A percentile compares a stretch with the other conserved stretches of the same genome.
These are phyloP conservation scores for Porites australiensis DNA, from an alignment of 64 coral and sea anemone genomes.

Conservation along the genomic window DNA sequence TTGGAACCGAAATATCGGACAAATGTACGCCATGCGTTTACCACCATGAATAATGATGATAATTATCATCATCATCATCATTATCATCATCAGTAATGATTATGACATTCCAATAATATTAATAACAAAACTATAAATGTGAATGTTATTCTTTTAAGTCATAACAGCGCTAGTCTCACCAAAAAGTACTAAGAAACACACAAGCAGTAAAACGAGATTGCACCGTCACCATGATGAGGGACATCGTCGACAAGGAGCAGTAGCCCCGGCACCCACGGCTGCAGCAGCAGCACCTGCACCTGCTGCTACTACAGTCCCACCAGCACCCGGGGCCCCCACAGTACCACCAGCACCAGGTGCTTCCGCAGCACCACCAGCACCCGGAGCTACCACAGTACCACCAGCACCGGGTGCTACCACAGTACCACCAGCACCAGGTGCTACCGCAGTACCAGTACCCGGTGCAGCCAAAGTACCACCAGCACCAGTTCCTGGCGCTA, in stretches of 20 bases:
- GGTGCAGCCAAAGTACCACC: not conserved
- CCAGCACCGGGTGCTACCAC: not conserved
- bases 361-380: not conserved
- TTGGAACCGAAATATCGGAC: too few species aligned
- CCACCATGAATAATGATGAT: too few species aligned
- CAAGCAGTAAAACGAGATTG: not conserved
- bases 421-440: not conserved
- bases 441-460: not conserved
- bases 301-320: not conserved
- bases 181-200: constrained; percentile 11
- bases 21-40: too few species aligned
- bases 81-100: too few species aligned
- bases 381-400: not conserved
- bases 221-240: constrained; percentile 5
- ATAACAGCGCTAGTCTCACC: not conserved
- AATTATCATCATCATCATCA: too few species aligned
- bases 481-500: not conserved
- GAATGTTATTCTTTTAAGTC: not conserved
- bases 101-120: too few species aligned
- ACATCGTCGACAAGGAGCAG: constrained; percentile 5
- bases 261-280: not conserved
- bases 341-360: not conserved
- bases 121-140: too few species aligned
- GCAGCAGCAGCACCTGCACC: not conserved
- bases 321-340: not conserved